These are phyloP conservation scores for Naja naja DNA, from an alignment of 2,113 vertebrate genomes.

Conservation along the genomic window DNA sequence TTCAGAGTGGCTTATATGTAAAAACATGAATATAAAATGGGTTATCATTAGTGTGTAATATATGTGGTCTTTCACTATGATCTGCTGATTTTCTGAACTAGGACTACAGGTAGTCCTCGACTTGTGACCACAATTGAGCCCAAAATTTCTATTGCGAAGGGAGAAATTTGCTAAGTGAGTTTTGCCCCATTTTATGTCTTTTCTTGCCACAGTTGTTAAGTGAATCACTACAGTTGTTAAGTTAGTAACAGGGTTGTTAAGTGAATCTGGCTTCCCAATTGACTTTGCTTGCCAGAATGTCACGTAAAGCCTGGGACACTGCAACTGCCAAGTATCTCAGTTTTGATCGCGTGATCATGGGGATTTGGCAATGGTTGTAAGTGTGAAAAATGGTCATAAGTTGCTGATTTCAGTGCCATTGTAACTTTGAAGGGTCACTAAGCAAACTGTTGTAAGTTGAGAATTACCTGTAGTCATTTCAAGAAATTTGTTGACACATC, in stretches of 20 bases:
- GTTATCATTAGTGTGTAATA: not conserved
- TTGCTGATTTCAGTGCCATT: not conserved
- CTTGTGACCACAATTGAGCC: not conserved
- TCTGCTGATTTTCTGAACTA: conserved; percentile 6
- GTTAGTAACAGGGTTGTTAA: not conserved
- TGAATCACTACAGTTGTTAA: not conserved
- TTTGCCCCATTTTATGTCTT: not conserved
- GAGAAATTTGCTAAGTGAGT: not conserved
- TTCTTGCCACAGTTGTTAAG: not conserved
- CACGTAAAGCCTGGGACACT: not conserved
- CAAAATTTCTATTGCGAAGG: not conserved
- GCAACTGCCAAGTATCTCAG: not conserved
- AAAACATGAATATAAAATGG: conserved; percentile 39
- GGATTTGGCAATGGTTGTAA: not conserved
- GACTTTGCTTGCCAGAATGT: not conserved
- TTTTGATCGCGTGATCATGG: not conserved
- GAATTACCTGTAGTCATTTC: not conserved
- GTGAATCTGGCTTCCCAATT: not conserved
- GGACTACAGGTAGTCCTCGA: not conserved
- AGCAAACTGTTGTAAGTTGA: not conserved
- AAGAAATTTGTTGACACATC: not conserved
- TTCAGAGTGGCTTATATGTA: conserved; percentile 47
- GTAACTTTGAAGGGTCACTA: not conserved
- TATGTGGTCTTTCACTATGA: not conserved
- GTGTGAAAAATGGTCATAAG: not conserved